Percentiles rank a stretch among this genome's conserved stretches.
These are phyloP conservation scores for Tetheella fluctuosa DNA, from an alignment of 2,888 invertebrate genomes.

Conservation along the genomic window DNA sequence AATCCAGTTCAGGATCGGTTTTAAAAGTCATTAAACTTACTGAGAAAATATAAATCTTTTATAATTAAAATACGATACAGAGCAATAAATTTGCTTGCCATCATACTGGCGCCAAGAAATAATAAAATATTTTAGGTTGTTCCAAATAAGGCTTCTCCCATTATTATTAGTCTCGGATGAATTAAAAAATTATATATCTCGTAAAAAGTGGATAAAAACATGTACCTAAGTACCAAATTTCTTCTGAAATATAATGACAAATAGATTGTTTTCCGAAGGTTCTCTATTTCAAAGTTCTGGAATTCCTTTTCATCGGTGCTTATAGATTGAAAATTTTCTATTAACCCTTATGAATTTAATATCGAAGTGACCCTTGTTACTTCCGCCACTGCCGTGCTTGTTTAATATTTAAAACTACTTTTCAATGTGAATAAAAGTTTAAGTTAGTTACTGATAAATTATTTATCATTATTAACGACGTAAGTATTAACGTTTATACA, in stretches of 20 bases:
- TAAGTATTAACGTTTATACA: too few relatives aligned
- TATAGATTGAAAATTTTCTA: too few relatives aligned
- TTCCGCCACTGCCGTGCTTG: too few relatives aligned
- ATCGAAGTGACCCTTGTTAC: too few relatives aligned
- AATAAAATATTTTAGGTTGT: constrained; percentile 33
- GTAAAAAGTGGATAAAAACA: not conserved
- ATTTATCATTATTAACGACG: too few relatives aligned
- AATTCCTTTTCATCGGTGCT: too few relatives aligned
- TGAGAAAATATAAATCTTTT: constrained; percentile 44
- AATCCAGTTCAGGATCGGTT: constrained; percentile 25
- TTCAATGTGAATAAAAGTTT: too few relatives aligned
- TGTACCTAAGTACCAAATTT: too few relatives aligned
- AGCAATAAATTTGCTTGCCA: constrained; percentile 51
- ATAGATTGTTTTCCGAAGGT: not conserved
- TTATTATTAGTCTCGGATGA: not conserved
- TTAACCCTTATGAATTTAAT: too few relatives aligned
- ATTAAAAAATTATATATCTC: not conserved
- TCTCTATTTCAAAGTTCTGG: too few relatives aligned
- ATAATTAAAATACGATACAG: constrained; percentile 55
- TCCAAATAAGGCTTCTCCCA: constrained; percentile 14
- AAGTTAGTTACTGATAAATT: too few relatives aligned
- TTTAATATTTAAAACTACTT: too few relatives aligned
- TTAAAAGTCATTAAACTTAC: constrained; percentile 30
- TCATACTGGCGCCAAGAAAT: constrained; percentile 31
- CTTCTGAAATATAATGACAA: not conserved